Percentiles rank a stretch among this genome's conserved stretches.
Conservation (phyloP, 2,113 vertebrate genomes). For the Ctenomys sociabilis region DNA sequence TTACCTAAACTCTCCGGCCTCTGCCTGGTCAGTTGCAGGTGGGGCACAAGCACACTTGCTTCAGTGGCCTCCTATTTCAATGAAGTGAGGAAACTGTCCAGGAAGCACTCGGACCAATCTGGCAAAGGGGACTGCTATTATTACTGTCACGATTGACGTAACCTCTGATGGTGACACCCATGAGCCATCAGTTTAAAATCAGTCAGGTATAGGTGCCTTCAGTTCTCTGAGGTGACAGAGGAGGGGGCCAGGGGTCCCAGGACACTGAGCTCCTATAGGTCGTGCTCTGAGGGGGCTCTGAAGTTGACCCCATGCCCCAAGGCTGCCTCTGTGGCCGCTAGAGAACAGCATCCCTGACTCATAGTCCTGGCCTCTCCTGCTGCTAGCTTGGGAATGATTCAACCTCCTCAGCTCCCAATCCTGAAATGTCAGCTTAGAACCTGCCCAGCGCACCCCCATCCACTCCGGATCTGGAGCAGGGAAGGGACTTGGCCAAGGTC, state of each 20-base stretch:
- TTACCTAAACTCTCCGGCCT: constrained; percentile 30
- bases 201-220: neutral
- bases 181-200: neutral
- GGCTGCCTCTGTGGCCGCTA: neutral
- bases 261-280: neutral
- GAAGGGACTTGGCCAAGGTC: constrained; percentile 72
- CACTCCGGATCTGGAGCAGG: neutral
- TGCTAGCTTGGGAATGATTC: constrained; percentile 33
- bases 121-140: neutral
- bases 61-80: neutral
- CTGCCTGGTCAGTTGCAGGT: neutral
- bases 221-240: neutral
- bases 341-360: constrained; percentile 27
- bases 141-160: neutral
- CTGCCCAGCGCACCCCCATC: neutral
- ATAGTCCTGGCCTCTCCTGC: neutral
- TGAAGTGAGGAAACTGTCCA: neutral
- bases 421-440: constrained; percentile 61
- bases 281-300: neutral
- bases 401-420: neutral
- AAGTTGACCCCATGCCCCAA: neutral
- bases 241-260: neutral
- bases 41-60: neutral
- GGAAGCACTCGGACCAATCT: neutral
- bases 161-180: neutral